Conservation (phyloP, 2,113 vertebrate species). For the Platichthys flesus region DNA sequence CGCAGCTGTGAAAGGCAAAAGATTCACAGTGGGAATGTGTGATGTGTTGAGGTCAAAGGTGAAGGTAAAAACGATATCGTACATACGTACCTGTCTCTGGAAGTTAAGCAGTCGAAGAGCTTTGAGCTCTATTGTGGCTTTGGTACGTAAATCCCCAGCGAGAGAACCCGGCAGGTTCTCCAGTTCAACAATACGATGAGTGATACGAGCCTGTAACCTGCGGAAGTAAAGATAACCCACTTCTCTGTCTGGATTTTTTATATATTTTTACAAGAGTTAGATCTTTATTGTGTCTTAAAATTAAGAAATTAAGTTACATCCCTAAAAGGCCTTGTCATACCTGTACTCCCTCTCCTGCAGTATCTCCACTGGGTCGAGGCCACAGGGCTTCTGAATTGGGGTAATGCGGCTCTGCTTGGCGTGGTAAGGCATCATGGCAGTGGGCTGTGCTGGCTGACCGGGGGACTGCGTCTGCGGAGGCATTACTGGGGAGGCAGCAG, state of each 20-base stretch:
- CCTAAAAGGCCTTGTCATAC: slow-evolving; percentile 63
- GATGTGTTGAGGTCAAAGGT: background rate
- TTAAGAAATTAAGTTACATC: background rate
- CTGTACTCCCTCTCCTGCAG: slow-evolving; percentile 96
- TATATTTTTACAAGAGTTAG: no score
- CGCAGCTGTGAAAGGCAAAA: slow-evolving; percentile 81
- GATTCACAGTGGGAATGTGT: background rate
- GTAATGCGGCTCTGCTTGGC: slow-evolving; percentile 94
- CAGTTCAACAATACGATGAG: slow-evolving; percentile 95
- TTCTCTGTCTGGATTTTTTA: background rate
- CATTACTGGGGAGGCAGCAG: slow-evolving; percentile 93
- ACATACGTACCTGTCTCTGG: slow-evolving; percentile 89
- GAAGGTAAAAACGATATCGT: background rate
- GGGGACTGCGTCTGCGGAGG: slow-evolving; percentile 95
- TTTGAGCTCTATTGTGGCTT: slow-evolving; percentile 98
- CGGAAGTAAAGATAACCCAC: background rate
- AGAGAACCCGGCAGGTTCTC: slow-evolving; percentile 95
- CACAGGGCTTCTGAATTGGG: slow-evolving; percentile 94
- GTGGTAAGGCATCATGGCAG: slow-evolving; percentile 92
- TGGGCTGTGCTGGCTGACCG: slow-evolving; percentile 89
- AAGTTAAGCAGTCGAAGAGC: slow-evolving; percentile 95
- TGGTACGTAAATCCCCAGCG: slow-evolving; percentile 95
- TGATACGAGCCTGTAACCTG: slow-evolving; percentile 95
- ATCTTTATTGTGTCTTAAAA: background rate
- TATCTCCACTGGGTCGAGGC: slow-evolving; percentile 94